A percentile compares a stretch with the other conserved stretches of the same genome.
These are phyloP conservation scores for Lithobates sylvaticus DNA, from an alignment of 2,797 vertebrate genomes.

Conservation along the genomic window DNA sequence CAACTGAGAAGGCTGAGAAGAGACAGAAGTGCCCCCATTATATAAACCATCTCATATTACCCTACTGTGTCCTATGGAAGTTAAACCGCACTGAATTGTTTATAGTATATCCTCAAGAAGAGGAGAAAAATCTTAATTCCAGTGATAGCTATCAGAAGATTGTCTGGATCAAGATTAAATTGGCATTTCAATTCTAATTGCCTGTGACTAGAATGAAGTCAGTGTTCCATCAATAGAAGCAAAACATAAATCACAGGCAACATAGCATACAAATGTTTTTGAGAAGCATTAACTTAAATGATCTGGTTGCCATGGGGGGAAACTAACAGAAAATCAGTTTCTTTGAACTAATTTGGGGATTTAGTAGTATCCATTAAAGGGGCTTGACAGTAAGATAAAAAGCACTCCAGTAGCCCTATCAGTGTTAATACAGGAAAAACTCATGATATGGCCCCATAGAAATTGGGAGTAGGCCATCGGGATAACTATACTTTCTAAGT, in stretches of 20 bases:
- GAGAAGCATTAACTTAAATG: neutral
- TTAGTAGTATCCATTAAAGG: too few species aligned
- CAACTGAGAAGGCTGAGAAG: neutral
- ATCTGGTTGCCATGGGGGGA: neutral
- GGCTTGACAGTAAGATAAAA: too few species aligned
- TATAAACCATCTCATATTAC: neutral
- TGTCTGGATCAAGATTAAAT: neutral
- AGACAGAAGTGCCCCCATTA: neutral
- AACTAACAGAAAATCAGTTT: neutral
- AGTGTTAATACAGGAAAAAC: too few species aligned
- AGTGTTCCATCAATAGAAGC: slow-evolving; percentile 1
- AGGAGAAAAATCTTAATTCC: neutral
- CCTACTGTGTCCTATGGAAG: neutral
- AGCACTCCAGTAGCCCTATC: too few species aligned
- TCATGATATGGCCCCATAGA: too few species aligned
- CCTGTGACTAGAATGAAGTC: slow-evolving; percentile 14
- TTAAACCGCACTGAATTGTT: neutral
- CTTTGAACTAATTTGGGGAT: too few species aligned
- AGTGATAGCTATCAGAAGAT: slow-evolving; percentile 15
- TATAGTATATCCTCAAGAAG: neutral
- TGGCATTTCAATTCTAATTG: slow-evolving; percentile 2
- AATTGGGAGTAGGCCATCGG: too few species aligned
- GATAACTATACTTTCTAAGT: too few species aligned
- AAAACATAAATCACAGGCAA: neutral
- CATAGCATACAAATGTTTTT: neutral